A percentile compares a stretch with the other conserved stretches of the same genome.
Evolutionary conservation across 2,888 invertebrate species (phyloP).

Genomic region (Pachliopta kotzebuea): DNA sequence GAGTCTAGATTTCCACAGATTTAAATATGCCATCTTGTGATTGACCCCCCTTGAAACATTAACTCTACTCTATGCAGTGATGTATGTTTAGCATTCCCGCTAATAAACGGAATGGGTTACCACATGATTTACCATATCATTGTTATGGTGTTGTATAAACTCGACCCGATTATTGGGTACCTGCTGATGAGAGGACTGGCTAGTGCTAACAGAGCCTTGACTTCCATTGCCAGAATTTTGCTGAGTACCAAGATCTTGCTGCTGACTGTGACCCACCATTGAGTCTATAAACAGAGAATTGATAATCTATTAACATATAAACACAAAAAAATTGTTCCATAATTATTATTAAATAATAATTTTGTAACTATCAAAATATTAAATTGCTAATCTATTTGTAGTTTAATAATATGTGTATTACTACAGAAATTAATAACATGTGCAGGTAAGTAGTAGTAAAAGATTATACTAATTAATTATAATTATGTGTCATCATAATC

Average conservation of each 20-base stretch:
- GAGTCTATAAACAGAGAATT: conserved; percentile 53
- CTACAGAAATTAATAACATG: too few species aligned
- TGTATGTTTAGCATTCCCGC: conserved; percentile 61
- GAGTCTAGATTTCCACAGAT: neutral
- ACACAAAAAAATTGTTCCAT: neutral
- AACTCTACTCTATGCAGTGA: conserved; percentile 51
- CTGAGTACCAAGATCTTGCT: conserved; percentile 65
- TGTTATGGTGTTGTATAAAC: conserved; percentile 79
- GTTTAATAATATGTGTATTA: too few species aligned
- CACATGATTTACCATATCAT: conserved; percentile 78
- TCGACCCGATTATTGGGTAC: conserved; percentile 79
- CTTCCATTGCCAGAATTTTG: conserved; percentile 45
- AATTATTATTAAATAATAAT: neutral
- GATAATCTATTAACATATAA: neutral
- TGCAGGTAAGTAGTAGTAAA: too few species aligned
- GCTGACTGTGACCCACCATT: conserved; percentile 73
- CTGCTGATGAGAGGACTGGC: conserved; percentile 70
- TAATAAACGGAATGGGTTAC: conserved; percentile 63
- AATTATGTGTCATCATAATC: too few species aligned
- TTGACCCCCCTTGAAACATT: conserved; percentile 8
- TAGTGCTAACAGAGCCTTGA: conserved; percentile 62
- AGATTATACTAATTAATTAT: too few species aligned
- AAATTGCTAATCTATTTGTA: neutral
- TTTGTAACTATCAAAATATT: neutral
- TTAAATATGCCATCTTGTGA: conserved; percentile 16